These are phyloP conservation scores for Acanthosoma haemorrhoidale DNA, from an alignment of 2,888 invertebrate genomes.

Conservation along the genomic window DNA sequence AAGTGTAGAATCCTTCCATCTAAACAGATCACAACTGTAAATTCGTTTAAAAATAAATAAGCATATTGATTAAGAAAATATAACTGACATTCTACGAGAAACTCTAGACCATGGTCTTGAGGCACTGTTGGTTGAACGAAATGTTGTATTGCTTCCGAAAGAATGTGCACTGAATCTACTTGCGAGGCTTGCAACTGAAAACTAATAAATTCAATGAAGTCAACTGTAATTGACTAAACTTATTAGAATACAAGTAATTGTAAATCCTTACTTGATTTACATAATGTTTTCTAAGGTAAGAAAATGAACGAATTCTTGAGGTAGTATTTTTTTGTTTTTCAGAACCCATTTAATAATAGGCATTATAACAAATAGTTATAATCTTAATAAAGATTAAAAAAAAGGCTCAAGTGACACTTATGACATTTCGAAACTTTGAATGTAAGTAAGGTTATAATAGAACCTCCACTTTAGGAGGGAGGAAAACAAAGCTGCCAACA, in stretches of 20 bases:
- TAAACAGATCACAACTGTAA: conserved; percentile 43
- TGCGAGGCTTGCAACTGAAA: conserved; percentile 55
- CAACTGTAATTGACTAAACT: not conserved
- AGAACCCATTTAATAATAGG: conserved; percentile 19
- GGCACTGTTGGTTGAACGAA: conserved; percentile 57
- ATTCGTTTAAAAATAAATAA: not conserved
- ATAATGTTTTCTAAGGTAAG: conserved; percentile 15
- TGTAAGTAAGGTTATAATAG: conserved; percentile 1
- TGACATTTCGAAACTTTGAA: conserved; percentile 8
- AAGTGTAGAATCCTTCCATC: conserved; percentile 63
- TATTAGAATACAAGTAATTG: not conserved
- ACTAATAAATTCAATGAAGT: conserved; percentile 45
- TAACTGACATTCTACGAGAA: conserved; percentile 39
- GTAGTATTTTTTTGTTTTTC: conserved; percentile 11
- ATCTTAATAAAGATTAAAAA: not conserved
- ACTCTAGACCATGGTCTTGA: conserved; percentile 59
- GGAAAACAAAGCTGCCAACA: not conserved
- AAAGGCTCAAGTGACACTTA: not conserved
- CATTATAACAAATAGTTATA: not conserved
- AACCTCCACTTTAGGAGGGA: conserved; percentile 14
- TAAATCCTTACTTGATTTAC: conserved; percentile 14
- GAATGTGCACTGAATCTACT: conserved; percentile 58
- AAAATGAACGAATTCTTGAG: not conserved
- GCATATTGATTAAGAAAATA: not conserved
- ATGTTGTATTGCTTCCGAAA: conserved; percentile 55